Percentiles rank a stretch among this genome's conserved stretches.
These are phyloP conservation scores for Danaus melanippus DNA, from an alignment of 1,140 invertebrate species.

Conservation along the genomic window DNA sequence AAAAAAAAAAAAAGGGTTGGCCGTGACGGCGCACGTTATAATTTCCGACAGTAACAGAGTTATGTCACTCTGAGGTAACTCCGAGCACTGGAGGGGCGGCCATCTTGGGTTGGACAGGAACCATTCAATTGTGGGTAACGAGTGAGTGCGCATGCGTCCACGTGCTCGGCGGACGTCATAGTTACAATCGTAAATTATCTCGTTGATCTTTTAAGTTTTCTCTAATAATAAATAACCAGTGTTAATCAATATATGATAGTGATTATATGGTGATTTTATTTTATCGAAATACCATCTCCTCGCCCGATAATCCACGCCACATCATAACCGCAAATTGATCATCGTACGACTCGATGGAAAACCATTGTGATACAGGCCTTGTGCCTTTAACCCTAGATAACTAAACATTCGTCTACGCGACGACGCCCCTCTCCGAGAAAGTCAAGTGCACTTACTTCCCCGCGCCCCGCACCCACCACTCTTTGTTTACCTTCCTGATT, in stretches of 20 bases:
- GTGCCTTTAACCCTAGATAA: too few relatives aligned
- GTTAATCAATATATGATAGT: background rate
- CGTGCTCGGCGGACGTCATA: conserved; percentile 1
- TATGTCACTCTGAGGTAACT: background rate
- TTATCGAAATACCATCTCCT: background rate
- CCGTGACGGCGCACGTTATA: too few relatives aligned
- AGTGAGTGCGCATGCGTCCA: background rate
- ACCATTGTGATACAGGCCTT: background rate
- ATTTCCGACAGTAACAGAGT: too few relatives aligned
- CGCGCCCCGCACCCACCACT: too few relatives aligned
- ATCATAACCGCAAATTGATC: background rate
- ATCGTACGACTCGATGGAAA: conserved; percentile 1
- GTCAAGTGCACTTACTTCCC: too few relatives aligned
- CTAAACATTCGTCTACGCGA: too few relatives aligned
- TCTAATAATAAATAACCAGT: background rate
- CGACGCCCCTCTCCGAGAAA: too few relatives aligned
- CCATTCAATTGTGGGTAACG: background rate
- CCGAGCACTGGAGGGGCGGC: background rate
- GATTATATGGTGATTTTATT: background rate
- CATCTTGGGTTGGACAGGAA: background rate
- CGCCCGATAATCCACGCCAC: background rate
- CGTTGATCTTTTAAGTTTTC: background rate
- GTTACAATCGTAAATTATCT: background rate
- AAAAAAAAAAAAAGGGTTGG: too few relatives aligned
- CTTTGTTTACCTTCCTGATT: too few relatives aligned